Conservation (phyloP, 2,888 invertebrate species). For the Bembecia ichneumoniformis region DNA sequence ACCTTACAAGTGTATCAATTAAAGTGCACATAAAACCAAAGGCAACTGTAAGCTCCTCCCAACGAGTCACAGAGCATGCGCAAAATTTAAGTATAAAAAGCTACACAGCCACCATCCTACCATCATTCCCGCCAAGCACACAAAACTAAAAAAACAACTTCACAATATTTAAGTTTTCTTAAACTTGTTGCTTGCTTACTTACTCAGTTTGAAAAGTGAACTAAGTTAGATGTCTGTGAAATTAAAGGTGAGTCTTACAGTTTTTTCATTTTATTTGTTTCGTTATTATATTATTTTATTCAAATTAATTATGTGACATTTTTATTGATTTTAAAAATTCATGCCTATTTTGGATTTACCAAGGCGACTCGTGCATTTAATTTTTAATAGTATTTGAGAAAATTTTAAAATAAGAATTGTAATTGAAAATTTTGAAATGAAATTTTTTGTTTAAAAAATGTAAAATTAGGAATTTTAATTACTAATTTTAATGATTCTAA, state of each 20-base stretch:
- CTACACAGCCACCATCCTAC: conserved; percentile 9
- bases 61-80: conserved; percentile 39
- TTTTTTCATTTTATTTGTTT: not conserved
- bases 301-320: too few relatives aligned
- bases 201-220: conserved; percentile 34
- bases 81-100: conserved; percentile 38
- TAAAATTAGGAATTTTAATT: too few relatives aligned
- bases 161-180: conserved; percentile 5
- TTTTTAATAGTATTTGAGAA: too few relatives aligned
- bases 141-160: conserved; percentile 14
- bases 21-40: conserved; percentile 31
- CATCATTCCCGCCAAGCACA: conserved; percentile 46
- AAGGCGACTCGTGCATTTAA: too few relatives aligned
- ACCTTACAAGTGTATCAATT: conserved; percentile 31
- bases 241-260: not conserved
- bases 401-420: too few relatives aligned
- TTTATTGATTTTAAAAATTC: too few relatives aligned
- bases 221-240: not conserved
- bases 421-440: too few relatives aligned
- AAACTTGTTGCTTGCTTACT: conserved; percentile 16
- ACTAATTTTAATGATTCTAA: too few relatives aligned
- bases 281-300: too few relatives aligned
- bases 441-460: too few relatives aligned
- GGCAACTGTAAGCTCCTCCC: conserved; percentile 28
- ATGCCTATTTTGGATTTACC: too few relatives aligned